A percentile compares a stretch with the other conserved stretches of the same genome.
phyloP scores from a whole-genome alignment of 1,140 invertebrate species.

The Dreissena polymorpha region DNA sequence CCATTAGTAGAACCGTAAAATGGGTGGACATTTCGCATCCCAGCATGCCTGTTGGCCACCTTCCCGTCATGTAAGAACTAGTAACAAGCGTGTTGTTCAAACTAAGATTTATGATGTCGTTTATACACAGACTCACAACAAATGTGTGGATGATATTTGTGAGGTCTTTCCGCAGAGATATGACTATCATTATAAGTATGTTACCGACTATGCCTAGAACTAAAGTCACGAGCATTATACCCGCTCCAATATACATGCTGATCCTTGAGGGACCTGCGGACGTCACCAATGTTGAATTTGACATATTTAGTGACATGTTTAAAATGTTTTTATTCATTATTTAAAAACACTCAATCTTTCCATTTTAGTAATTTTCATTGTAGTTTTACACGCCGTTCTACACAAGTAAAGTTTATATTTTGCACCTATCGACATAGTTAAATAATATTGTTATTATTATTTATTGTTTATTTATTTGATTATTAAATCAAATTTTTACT shows the following conservation, averaged over 20 bases:
- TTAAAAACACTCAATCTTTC: neutral
- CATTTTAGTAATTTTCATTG: too few relatives aligned
- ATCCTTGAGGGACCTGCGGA: slow-evolving; percentile 59
- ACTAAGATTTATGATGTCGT: slow-evolving; percentile 78
- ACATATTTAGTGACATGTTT: neutral
- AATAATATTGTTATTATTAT: too few relatives aligned
- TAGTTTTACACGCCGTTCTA: too few relatives aligned
- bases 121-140: slow-evolving; percentile 78
- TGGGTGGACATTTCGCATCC: slow-evolving; percentile 76
- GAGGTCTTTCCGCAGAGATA: slow-evolving; percentile 69
- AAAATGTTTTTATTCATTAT: neutral
- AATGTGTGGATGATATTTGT: slow-evolving; percentile 77
- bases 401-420: too few relatives aligned
- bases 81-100: slow-evolving; percentile 78
- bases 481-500: too few relatives aligned
- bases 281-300: neutral
- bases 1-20: slow-evolving; percentile 76
- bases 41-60: slow-evolving; percentile 71
- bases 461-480: too few relatives aligned
- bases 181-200: slow-evolving; percentile 69
- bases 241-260: slow-evolving; percentile 69
- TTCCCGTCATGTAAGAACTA: slow-evolving; percentile 74
- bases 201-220: slow-evolving; percentile 73
- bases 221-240: slow-evolving; percentile 71
- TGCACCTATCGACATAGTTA: too few relatives aligned